phyloP scores from a whole-genome alignment of 2,888 invertebrate species.

The Megaustenia siamemsis region DNA sequence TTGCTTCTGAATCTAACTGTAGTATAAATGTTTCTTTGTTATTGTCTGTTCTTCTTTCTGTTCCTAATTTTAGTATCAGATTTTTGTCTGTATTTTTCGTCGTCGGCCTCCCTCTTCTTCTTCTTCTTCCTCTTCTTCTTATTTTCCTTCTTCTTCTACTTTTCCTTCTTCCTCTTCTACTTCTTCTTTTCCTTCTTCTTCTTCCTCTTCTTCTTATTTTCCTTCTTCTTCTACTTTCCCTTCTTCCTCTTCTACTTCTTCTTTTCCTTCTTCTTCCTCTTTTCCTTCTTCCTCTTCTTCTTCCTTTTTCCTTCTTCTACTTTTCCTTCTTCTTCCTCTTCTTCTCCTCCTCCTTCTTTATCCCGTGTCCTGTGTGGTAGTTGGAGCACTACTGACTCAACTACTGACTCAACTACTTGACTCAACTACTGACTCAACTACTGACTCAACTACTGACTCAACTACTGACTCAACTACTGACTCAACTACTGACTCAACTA shows the following conservation, averaged over 20 bases:
- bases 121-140: not conserved
- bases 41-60: no score
- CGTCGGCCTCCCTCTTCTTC: not conserved
- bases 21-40: no score
- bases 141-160: not conserved
- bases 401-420: no score
- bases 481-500: not conserved
- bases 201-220: not conserved
- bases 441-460: no score
- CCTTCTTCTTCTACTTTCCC: no score
- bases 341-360: not conserved
- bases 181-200: not conserved
- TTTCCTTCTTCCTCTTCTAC: not conserved
- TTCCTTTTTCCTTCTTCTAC: not conserved
- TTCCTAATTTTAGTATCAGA: not conserved
- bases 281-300: not conserved
- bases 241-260: not conserved
- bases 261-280: not conserved
- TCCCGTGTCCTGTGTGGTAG: no score
- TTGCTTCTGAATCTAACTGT: no score
- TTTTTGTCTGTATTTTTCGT: not conserved
- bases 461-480: no score
- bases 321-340: not conserved
- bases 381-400: no score
- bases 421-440: no score